Evolutionary conservation across 2,888 invertebrate species (phyloP), one percentile per base, ranked within the genome.

Genomic region (Meteorus cinctellus): DNA sequence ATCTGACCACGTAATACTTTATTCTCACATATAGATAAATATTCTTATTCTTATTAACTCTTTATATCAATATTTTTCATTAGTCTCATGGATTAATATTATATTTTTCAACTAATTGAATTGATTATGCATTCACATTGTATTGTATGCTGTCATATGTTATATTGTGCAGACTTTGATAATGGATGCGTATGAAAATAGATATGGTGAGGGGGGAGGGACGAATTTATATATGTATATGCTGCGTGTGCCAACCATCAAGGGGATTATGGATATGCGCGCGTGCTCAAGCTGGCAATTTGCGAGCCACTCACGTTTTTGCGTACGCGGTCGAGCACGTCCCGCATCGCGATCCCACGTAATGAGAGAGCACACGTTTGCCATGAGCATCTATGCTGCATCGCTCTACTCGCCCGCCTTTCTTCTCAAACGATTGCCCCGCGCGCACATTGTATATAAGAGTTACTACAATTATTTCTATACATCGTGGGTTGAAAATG

Each of bases 301-400:
- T 86, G 85, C 83, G 84, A 81, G 84, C 84, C 80, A 82, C 85
- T 86, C 86, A 87, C 86, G 86, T 87, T 87, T 86, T 86, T 87
- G 82, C 83, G 84, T 84, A 82, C 77, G 82, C 82, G 81, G 77
- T 79, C 70, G 72, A 62, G 70, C 78, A 78, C 78, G 77, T 72
- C 67, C 80, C 80, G 85, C 84, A 86, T 87, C 83, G 83, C 83
- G 84, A 86, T 86, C 82, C 82, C 81, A 81, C 78, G 82, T 88
- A 87, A 88, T 87, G 85, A 87, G 86, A 87, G 86, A 84, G 83
- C 84, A 86, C 84, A 84, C 85, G 83, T 34, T 31, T 48, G 55
- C 69, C 55, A 55, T 55, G 55, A 55, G 19, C 63, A 14, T 16
- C 63, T 31, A n/a, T 63, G 8, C 34, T n/a, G 31, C 16, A 31